Evolutionary conservation across 2,113 vertebrate species (phyloP), one percentile per base, ranked within the genome.

Genomic region (Strix aluco): DNA sequence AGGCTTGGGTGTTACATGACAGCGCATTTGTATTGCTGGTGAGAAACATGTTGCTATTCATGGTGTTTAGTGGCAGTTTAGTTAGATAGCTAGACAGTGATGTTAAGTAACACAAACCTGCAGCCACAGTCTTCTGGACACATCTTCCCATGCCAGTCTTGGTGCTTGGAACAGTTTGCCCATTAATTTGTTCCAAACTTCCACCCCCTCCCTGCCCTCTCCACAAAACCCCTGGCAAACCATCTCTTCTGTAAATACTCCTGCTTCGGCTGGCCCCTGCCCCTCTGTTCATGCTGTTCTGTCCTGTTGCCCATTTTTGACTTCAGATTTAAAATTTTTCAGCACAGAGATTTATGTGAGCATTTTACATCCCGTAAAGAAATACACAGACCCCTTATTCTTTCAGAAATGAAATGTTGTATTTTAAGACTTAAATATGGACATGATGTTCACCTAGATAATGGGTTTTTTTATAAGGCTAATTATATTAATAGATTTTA

Each of bases 41-140:
- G 92, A 95, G 89, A 95, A 94, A 89, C 82, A n/a, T 2, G 69
- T 90, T 94, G 94, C 86, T 95, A 65, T 94, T 97, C 86, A 5
- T 2, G 11, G 91, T 58, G 89, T 66, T 90, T 70, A 34, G 84
- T 42, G 90, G 80, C 84, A 62, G n/a, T 89, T 2, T 17, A 29
- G 44, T 65, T 52, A 44, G 84, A 92, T 85, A 80, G 94, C 84
- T 84, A 95, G 95, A 83, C 86, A 57, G 81, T 66, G 91, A 95
- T 94, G 91, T 81, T 81, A 81, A 94, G 88, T 91, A 91, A 94
- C 57, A 78, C 84, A 94, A 94, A 94, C 87, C 62, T 90, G 71
- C 73, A 94, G 91, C 69, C 38, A 11, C 21, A 51, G 86, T 34
- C 78, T 90, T 86, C 77, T 58, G 74, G 89, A 70, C 26, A 2